Base-by-base conservation (phyloP, 1,140 invertebrate genomes). In the Bombus turneri region DNA sequence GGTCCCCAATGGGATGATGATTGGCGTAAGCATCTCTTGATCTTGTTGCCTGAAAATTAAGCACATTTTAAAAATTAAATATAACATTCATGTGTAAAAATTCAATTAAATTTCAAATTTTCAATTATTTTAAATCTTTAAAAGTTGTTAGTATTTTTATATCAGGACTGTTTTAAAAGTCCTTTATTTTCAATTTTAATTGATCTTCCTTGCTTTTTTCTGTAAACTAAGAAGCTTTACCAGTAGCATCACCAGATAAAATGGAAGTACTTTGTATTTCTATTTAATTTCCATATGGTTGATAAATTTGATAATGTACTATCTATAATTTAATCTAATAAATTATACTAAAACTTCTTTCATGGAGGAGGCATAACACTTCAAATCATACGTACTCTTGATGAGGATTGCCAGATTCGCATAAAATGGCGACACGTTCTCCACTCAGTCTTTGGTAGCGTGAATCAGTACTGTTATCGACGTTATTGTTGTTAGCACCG, bases 341-440 rank as follows among this genome's bases (percentile, higher is more conserved):
- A 53, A 53, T 8, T 53, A 53, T 6, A 53, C 1, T 53, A 53
- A 53, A 22, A 22, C 1, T 3, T 53, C 18, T 53, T 53, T 22
- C 18, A 53, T 22, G 18, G 18, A 22, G 0, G 1, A 53, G 18
- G 6, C 18, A 22, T 53, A 53, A 8, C 18, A 6, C 47, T 53
- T 13, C 18, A 3, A 2, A 31, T n/a, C 1, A 64, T 64, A 84
- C 91, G 88, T 94, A 96, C 96, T 96, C 96, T 90, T 96, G 96
- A 34, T 96, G 96, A 81, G 97, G 96, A 81, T 95, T 95, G 80
- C 97, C 98, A 90, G 97, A 97, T 93, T 98, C 97, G 91, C 98
- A 98, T 90, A 98, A 97, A 92, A 98, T 98, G 18, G 97, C 97
- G 95, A 98, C 97, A 62, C 97, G 96, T 94, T 98, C 98, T 47